Evolutionary conservation across 2,888 invertebrate species (phyloP), one percentile per base, ranked within the genome.

Genomic region (Patella ulyssiponensis): DNA sequence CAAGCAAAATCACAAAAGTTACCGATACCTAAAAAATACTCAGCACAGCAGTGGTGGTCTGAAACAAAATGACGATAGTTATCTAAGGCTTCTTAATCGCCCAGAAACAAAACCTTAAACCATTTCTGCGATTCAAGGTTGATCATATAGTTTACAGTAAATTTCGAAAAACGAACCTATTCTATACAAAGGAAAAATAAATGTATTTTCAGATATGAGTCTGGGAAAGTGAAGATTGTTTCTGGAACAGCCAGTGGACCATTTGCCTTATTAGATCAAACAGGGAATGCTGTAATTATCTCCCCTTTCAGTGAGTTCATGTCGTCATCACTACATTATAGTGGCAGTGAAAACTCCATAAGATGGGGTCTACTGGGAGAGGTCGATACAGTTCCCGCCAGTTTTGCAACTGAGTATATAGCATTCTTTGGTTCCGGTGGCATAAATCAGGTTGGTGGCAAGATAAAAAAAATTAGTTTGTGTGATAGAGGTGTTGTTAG

Each of bases 331-430:
- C 20, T 64, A 9, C 64, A 64, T 23, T 20, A 64, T 23, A 23
- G 12, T 23, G 64, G 20, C 14, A 64, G 64, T 64, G 23, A 64
- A 64, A 82, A 80, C 17, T 20, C 64, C 23, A 3, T 64, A 64
- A 20, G 23, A 3, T 64, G 64, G 64, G 64, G 64, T 64, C 11
- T 23, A 7, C 20, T 64, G 64, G 64, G 64, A 11, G 20, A 23
- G 23, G 23, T 64, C 11, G 64, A 64, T 64, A 23, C 20, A 64
- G 64, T 64, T 23, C 64, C 64, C 20, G 64, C 20, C 20, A 3
- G 0, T 11, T 64, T 23, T 64, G 12, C 20, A 23, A 64, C 23
- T 20, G 64, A 64, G 23, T 23, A 20, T 23, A 23, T 64, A 23
- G 64, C 23, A 20, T 64, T 23, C 23, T 64, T 23, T 23, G 23